Evolutionary conservation across 2,797 vertebrate genomes (phyloP).

Genomic region (Tadarida brasiliensis): DNA sequence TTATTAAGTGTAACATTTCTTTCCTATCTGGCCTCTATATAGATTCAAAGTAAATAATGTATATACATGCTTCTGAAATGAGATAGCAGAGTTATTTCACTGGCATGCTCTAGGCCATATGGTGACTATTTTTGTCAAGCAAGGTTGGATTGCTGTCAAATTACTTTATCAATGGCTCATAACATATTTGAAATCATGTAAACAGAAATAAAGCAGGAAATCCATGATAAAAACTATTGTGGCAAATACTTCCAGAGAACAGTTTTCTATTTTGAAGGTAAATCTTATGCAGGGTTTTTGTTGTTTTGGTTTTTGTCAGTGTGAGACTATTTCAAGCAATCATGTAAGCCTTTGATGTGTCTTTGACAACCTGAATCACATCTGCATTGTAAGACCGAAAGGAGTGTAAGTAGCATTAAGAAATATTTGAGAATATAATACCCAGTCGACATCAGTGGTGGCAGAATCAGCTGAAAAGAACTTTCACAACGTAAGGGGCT

Average conservation of each 20-base stretch:
- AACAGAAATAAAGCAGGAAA: neutral
- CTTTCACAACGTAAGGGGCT: neutral
- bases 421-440: neutral
- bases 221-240: neutral
- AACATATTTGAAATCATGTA: conserved; percentile 17
- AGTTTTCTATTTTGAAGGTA: conserved; percentile 6
- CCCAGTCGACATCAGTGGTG: neutral
- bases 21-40: neutral
- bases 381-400: neutral
- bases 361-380: neutral
- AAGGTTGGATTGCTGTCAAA: neutral
- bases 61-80: neutral
- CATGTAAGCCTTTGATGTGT: neutral
- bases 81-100: neutral
- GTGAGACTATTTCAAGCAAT: neutral
- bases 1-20: neutral
- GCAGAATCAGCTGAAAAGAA: neutral
- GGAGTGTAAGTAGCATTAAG: neutral
- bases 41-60: conserved; percentile 19
- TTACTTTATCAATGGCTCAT: neutral
- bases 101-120: neutral
- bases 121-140: neutral
- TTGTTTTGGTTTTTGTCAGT: neutral
- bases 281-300: neutral
- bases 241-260: neutral